Percentiles rank a stretch among this genome's conserved stretches.
phyloP scores from a whole-genome alignment of 2,888 invertebrate species.

The Xylocampa areola region DNA sequence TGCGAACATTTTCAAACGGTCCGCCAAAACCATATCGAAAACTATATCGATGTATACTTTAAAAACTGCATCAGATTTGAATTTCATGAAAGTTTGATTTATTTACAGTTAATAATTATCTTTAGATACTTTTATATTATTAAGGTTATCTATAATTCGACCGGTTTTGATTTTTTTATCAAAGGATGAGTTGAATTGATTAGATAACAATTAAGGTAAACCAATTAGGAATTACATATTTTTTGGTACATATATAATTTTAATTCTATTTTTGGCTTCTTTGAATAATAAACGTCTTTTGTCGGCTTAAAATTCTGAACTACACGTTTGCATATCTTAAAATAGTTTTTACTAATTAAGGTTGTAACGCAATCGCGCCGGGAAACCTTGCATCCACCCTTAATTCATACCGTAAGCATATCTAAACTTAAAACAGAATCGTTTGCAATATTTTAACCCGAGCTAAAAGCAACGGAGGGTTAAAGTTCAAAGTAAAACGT shows the following conservation, averaged over 20 bases:
- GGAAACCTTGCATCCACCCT: slow-evolving; percentile 8
- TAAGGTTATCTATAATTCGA: slow-evolving; percentile 23
- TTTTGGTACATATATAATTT: not conserved
- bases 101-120: not conserved
- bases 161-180: slow-evolving; percentile 43
- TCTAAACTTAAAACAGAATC: slow-evolving; percentile 11
- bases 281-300: no score
- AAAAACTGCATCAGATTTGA: slow-evolving; percentile 20
- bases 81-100: slow-evolving; percentile 9
- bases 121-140: not conserved
- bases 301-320: no score
- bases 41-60: not conserved
- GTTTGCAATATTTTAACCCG: slow-evolving; percentile 4
- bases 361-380: not conserved
- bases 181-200: slow-evolving; percentile 21
- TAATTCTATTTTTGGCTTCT: no score
- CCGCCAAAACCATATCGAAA: slow-evolving; percentile 6
- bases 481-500: not conserved
- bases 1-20: slow-evolving; percentile 14
- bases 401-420: slow-evolving; percentile 3
- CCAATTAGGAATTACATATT: slow-evolving; percentile 22
- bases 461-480: no score
- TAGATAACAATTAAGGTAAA: slow-evolving; percentile 25
- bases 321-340: slow-evolving; percentile 6
- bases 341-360: not conserved